These are phyloP conservation scores for Heterodera schachtii DNA, from an alignment of 1,140 invertebrate species.

Conservation along the genomic window DNA sequence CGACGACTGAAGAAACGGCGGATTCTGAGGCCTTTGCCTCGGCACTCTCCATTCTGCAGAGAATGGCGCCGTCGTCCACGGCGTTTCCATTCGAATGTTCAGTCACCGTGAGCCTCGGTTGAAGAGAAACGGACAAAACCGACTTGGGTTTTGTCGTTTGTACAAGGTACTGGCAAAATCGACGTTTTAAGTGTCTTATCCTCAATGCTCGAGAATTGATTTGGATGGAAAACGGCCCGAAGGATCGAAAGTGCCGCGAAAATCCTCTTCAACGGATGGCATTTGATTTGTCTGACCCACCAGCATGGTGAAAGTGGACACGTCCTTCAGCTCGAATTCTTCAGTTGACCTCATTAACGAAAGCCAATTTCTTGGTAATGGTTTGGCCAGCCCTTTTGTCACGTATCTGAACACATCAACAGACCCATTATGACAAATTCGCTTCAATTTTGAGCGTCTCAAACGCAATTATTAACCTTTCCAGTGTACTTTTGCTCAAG, in stretches of 20 bases:
- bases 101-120: background rate
- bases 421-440: background rate
- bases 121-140: background rate
- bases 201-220: no score
- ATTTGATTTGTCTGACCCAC: no score
- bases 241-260: no score
- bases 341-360: slow-evolving; percentile 19
- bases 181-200: no score
- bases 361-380: slow-evolving; percentile 36
- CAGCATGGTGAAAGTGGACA: slow-evolving; percentile 29
- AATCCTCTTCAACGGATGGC: no score
- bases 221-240: no score
- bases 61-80: background rate
- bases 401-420: slow-evolving; percentile 42
- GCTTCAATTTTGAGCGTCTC: background rate
- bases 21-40: background rate
- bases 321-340: slow-evolving; percentile 39
- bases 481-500: slow-evolving; percentile 35
- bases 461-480: slow-evolving; percentile 11
- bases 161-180: slow-evolving; percentile 11
- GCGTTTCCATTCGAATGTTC: background rate
- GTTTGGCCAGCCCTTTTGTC: slow-evolving; percentile 31
- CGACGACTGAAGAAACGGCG: background rate
- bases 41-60: background rate
- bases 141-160: background rate